Conservation (phyloP, 2,888 invertebrate genomes). For the Hyles lineata region DNA sequence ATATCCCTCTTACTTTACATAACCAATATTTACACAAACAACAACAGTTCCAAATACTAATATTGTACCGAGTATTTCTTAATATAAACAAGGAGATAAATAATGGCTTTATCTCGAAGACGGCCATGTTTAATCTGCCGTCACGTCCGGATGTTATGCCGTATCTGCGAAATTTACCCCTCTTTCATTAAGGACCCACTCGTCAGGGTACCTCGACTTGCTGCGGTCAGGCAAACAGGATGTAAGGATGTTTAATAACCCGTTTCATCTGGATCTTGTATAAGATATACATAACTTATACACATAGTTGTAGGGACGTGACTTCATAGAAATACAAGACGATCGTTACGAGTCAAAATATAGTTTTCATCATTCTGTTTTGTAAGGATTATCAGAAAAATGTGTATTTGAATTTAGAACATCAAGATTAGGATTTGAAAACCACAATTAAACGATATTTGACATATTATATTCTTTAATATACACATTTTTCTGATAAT, state of each 20-base stretch:
- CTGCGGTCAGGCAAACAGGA: slow-evolving; percentile 35
- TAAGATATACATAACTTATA: neutral
- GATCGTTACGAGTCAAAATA: too few species aligned
- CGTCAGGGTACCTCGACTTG: slow-evolving; percentile 34
- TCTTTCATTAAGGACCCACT: slow-evolving; percentile 29
- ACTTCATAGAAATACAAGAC: too few species aligned
- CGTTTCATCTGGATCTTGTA: neutral
- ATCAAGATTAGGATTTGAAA: too few species aligned
- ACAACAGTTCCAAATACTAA: neutral
- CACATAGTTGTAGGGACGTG: too few species aligned
- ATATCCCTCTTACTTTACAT: neutral
- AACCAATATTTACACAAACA: neutral
- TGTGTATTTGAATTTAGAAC: too few species aligned
- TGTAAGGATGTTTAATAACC: slow-evolving; percentile 31
- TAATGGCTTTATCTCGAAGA: slow-evolving; percentile 22
- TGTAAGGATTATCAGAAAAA: too few species aligned
- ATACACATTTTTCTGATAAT: too few species aligned
- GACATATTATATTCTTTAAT: too few species aligned
- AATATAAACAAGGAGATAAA: slow-evolving; percentile 27
- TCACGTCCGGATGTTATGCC: slow-evolving; percentile 25
- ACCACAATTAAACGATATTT: too few species aligned
- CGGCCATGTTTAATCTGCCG: slow-evolving; percentile 28
- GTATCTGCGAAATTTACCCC: slow-evolving; percentile 29
- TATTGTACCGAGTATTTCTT: slow-evolving; percentile 15
- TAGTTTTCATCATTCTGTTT: too few species aligned